Evolutionary conservation across 92 coral and sea anemone species (phyloP).

Genomic region (Palythoa caribaeorum): DNA sequence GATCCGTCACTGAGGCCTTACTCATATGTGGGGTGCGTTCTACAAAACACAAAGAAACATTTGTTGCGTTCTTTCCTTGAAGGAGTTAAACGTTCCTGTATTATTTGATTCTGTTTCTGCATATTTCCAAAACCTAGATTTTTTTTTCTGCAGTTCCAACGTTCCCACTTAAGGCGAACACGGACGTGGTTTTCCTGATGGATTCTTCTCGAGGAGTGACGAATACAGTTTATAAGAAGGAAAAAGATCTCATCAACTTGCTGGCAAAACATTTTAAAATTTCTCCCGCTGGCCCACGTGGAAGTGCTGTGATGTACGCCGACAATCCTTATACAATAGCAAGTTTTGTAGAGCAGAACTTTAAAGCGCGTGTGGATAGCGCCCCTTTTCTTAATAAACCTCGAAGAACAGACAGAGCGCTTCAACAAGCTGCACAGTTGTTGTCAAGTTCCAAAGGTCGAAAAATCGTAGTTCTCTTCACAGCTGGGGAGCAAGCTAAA

Average conservation of each 20-base stretch:
- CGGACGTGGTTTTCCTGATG: slow-evolving; percentile 45
- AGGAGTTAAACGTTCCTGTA: no score
- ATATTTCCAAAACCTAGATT: background rate
- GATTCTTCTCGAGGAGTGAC: slow-evolving; percentile 50
- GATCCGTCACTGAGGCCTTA: no score
- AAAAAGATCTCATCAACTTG: slow-evolving; percentile 34
- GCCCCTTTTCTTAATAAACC: background rate
- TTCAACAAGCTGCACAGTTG: slow-evolving; percentile 52
- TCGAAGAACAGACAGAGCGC: slow-evolving; percentile 71
- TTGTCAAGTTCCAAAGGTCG: slow-evolving; percentile 50
- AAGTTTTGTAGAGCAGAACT: slow-evolving; percentile 2
- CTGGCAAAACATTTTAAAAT: slow-evolving; percentile 37
- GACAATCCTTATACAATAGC: slow-evolving; percentile 36
- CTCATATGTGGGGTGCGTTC: no score
- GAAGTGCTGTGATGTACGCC: slow-evolving; percentile 48
- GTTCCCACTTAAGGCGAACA: background rate
- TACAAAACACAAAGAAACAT: no score
- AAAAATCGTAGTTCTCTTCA: slow-evolving; percentile 61
- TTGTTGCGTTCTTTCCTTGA: no score
- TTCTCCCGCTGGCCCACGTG: slow-evolving; percentile 48
- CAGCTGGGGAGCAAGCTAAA: slow-evolving; percentile 68
- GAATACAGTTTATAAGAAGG: background rate
- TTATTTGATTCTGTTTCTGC: background rate
- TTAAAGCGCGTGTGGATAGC: background rate
- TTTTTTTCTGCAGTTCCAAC: background rate